Conservation (phyloP, 2,113 vertebrate species). For the Nannospalax galili region DNA sequence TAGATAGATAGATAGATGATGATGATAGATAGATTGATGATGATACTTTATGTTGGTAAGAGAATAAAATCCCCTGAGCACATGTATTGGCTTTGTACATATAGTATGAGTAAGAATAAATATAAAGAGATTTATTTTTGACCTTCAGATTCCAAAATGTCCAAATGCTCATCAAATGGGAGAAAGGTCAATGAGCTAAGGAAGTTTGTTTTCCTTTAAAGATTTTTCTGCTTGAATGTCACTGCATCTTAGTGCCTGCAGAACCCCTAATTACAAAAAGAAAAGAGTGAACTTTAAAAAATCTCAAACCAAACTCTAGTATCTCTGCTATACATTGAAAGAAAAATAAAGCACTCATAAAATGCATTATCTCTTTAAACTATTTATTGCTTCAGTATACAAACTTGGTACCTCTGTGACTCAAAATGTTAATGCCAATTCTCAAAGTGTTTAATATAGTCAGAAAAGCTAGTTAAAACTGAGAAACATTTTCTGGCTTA, state of each 20-base stretch:
- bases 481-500: neutral
- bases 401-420: neutral
- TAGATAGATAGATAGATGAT: too few relatives aligned
- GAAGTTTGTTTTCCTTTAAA: conserved; percentile 51
- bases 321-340: neutral
- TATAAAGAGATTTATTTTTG: conserved; percentile 48
- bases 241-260: neutral
- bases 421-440: neutral
- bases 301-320: neutral
- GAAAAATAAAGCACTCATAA: neutral
- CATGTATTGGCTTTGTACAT: conserved; percentile 6
- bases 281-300: conserved; percentile 40
- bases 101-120: conserved; percentile 36
- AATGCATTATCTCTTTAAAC: neutral
- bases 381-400: neutral
- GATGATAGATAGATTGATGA: too few relatives aligned
- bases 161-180: conserved; percentile 51
- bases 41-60: neutral
- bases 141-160: conserved; percentile 55
- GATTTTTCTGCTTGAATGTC: conserved; percentile 65
- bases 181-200: conserved; percentile 54
- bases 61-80: neutral
- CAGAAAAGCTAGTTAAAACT: neutral
- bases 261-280: conserved; percentile 36
- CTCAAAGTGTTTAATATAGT: neutral